phyloP scores from a whole-genome alignment of 2,888 invertebrate genomes.

The Drosophila mettleri region DNA sequence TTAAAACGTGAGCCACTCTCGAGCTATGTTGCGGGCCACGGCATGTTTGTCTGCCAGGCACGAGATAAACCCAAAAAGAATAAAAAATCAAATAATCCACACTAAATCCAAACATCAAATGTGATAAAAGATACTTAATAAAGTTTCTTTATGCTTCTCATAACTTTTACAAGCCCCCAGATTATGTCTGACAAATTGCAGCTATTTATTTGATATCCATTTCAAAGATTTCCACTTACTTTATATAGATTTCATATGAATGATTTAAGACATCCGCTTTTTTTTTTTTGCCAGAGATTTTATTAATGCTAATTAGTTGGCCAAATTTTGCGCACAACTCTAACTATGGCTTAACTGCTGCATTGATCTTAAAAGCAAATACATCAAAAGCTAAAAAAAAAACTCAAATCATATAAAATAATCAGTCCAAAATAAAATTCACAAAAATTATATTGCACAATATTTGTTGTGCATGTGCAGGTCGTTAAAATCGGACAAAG shows the following conservation, averaged over 20 bases:
- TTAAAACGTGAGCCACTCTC: slow-evolving; percentile 70
- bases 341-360: slow-evolving; percentile 36
- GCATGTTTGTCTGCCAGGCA: slow-evolving; percentile 30
- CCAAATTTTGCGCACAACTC: slow-evolving; percentile 22
- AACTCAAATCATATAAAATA: no score
- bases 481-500: slow-evolving; percentile 45
- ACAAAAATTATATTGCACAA: slow-evolving; percentile 29
- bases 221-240: neutral
- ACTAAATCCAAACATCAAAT: slow-evolving; percentile 20
- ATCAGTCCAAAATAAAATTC: slow-evolving; percentile 19
- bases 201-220: neutral
- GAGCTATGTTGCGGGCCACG: slow-evolving; percentile 18
- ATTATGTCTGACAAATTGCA: slow-evolving; percentile 6
- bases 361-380: slow-evolving; percentile 33
- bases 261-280: slow-evolving; percentile 9
- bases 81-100: slow-evolving; percentile 27
- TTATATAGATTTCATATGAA: slow-evolving; percentile 6
- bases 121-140: slow-evolving; percentile 21
- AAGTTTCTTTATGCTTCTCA: slow-evolving; percentile 25
- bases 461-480: slow-evolving; percentile 27
- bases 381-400: slow-evolving; percentile 17
- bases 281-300: neutral
- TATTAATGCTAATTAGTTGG: slow-evolving; percentile 30
- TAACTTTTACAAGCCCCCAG: slow-evolving; percentile 8
- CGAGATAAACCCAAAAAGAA: slow-evolving; percentile 33